Percentiles rank a stretch among this genome's conserved stretches.
Evolutionary conservation across 2,113 vertebrate species (phyloP).

Genomic region (Abramis brama): DNA sequence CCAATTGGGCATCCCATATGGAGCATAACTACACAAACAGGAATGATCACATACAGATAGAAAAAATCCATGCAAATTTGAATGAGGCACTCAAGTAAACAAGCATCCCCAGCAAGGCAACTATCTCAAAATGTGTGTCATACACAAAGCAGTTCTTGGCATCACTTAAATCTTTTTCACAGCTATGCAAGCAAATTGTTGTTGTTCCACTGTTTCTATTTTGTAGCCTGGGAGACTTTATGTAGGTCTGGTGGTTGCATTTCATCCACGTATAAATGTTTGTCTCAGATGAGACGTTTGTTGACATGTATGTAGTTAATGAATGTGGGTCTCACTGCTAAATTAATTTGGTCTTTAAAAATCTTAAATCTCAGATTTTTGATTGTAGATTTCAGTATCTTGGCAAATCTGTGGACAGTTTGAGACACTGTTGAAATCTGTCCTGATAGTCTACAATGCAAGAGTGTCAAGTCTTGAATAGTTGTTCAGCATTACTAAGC

Average conservation of each 20-base stretch:
- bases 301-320: not conserved
- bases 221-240: not conserved
- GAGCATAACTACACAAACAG: slow-evolving; percentile 27
- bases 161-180: not conserved
- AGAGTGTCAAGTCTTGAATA: not conserved
- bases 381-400: not conserved
- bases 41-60: slow-evolving; percentile 20
- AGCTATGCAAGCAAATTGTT: not conserved
- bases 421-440: not conserved
- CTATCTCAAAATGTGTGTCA: not conserved
- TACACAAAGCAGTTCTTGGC: not conserved
- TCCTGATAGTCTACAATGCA: not conserved
- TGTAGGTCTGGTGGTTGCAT: not conserved
- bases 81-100: slow-evolving; percentile 23
- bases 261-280: not conserved
- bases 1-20: slow-evolving; percentile 26
- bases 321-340: not conserved
- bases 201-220: not conserved
- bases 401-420: no score
- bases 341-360: not conserved
- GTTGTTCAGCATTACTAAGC: not conserved
- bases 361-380: not conserved
- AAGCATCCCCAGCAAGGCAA: slow-evolving; percentile 4
- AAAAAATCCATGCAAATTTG: slow-evolving; percentile 4
- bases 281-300: not conserved